phyloP scores from a whole-genome alignment of 2,113 vertebrate species.

The Indicator maculatus region DNA sequence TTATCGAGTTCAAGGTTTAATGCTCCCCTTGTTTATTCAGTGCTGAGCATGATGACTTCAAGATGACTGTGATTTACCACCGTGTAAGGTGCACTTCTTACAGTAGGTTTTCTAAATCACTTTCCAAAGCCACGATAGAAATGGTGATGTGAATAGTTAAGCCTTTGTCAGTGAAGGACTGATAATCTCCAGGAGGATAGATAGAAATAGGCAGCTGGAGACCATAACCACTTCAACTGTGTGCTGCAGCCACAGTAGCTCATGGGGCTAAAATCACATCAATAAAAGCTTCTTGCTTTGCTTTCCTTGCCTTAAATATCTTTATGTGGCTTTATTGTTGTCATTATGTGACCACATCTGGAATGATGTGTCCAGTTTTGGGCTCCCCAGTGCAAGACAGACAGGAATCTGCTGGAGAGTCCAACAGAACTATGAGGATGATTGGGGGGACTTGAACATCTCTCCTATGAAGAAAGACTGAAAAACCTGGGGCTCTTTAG shows the following conservation, averaged over 20 bases:
- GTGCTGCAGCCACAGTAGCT: neutral
- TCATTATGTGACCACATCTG: too few species aligned
- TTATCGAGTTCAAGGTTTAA: neutral
- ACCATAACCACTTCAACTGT: rapidly evolving
- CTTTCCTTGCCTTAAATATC: neutral
- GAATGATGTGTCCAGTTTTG: too few species aligned
- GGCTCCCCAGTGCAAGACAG: too few species aligned
- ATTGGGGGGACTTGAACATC: too few species aligned
- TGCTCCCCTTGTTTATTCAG: neutral
- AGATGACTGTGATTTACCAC: neutral
- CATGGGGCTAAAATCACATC: neutral
- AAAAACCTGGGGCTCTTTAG: too few species aligned
- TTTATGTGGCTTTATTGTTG: too few species aligned
- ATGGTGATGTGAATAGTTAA: neutral
- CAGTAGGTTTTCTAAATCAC: neutral
- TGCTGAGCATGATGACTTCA: neutral
- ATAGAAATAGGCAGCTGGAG: neutral
- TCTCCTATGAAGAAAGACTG: too few species aligned
- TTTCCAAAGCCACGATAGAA: neutral
- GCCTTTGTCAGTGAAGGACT: neutral
- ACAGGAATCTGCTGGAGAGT: too few species aligned
- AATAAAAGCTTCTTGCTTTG: neutral
- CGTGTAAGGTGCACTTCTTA: neutral
- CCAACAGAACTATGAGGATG: too few species aligned
- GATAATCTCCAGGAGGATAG: neutral